Evolutionary conservation across 2,888 invertebrate species (phyloP), one percentile per base, ranked within the genome.

Genomic region (Sisyra nigra): DNA sequence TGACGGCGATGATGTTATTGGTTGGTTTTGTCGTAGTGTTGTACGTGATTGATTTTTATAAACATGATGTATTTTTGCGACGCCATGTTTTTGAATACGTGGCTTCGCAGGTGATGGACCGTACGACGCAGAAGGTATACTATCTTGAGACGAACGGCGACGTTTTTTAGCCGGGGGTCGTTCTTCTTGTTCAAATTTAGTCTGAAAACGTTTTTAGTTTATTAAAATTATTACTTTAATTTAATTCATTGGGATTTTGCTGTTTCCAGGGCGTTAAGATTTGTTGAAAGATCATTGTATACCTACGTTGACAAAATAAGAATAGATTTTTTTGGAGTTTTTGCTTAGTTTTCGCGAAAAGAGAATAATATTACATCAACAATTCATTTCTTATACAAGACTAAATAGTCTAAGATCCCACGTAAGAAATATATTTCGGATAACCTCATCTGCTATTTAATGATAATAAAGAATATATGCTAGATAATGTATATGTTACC

Each of bases 61-160:
- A 4, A 43, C 35, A 11, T 43, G 43, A 17, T 43, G 43, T 31
- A 43, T 43, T 43, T 38, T 43, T 31, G 18, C 31, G 11, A 43
- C 37, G 3, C 18, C 18, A 32, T 43, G 43, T 17, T 43, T 43
- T 38, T 43, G 43, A 4, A 33, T 13, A 9, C 37, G 15, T 6
- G 36, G 36, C 14, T 38, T 29, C 35, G 13, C 11, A 13, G 35
- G 34, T 3, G 32, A 15, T 13, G 43, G 18, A 4, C 18, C 13
- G 15, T 37, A 10, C n/a, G 37, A 13, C 15, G 19, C 8, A 7
- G 33, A 38, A 13, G 42, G 42, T 19, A 37, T 11, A 42, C 24
- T 24, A 15, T 42, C 42, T 11, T 42, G 34, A n/a, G 42, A 42
- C 14, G 35, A 35, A 11, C 43, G 37, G 14, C 43, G 43, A 10